Percentiles rank a stretch among this genome's conserved stretches.
phyloP scores from a whole-genome alignment of 2,797 vertebrate species.

The Sebastes kiyomatsui region DNA sequence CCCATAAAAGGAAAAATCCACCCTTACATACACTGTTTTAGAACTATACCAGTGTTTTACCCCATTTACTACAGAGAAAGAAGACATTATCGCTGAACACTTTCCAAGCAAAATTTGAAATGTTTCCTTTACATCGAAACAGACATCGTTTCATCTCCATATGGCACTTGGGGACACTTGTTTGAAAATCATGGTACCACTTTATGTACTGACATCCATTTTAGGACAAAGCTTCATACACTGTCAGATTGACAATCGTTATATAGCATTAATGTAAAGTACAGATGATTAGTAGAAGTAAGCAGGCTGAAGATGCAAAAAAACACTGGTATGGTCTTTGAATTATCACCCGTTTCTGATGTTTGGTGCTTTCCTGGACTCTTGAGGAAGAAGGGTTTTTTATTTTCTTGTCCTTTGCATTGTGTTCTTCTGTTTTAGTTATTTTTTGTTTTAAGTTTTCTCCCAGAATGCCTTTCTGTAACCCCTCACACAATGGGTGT shows the following conservation, averaged over 20 bases:
- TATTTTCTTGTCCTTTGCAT: neutral
- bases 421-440: neutral
- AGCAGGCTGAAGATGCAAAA: neutral
- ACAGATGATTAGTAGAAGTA: neutral
- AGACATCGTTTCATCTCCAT: neutral
- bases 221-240: neutral
- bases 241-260: neutral
- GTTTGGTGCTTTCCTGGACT: slow-evolving; percentile 11
- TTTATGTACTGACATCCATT: neutral
- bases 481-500: neutral
- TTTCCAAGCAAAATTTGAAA: neutral
- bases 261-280: neutral
- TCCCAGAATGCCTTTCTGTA: neutral
- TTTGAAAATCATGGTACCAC: neutral
- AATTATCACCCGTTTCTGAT: neutral
- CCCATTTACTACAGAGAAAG: neutral
- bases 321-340: neutral
- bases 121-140: neutral
- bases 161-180: neutral
- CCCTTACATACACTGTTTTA: slow-evolving; percentile 23
- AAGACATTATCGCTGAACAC: neutral
- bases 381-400: neutral
- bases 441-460: neutral
- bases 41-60: neutral
- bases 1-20: slow-evolving; percentile 59